Percentiles rank a stretch among this genome's conserved stretches.
Evolutionary conservation across 1,140 invertebrate species (phyloP).

Genomic region (Drosophila orosa): DNA sequence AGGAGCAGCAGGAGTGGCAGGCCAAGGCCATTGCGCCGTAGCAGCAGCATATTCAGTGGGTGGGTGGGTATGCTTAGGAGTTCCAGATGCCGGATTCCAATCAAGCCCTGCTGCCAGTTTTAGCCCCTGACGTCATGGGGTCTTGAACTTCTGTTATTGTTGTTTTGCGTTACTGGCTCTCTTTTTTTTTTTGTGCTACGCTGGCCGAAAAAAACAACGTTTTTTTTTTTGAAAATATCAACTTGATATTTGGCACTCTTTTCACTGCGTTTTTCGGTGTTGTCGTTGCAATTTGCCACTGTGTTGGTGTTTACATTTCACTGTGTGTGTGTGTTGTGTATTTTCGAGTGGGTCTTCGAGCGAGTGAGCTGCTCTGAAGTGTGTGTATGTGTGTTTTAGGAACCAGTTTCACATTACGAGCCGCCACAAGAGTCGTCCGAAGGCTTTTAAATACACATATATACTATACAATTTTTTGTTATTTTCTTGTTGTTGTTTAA

Average conservation of each 20-base stretch:
- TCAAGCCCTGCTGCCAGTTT: slow-evolving; percentile 34
- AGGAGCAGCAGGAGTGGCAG: slow-evolving; percentile 60
- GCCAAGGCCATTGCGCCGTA: slow-evolving; percentile 41
- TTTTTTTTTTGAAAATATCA: no score
- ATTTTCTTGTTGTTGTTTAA: slow-evolving; percentile 38
- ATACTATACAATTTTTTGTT: slow-evolving; percentile 30
- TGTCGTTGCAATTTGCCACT: slow-evolving; percentile 65
- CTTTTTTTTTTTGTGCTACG: slow-evolving; percentile 46
- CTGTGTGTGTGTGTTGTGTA: slow-evolving; percentile 33
- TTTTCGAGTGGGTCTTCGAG: slow-evolving; percentile 34
- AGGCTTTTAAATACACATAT: slow-evolving; percentile 54
- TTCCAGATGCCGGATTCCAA: slow-evolving; percentile 25
- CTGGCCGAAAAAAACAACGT: slow-evolving; percentile 69
- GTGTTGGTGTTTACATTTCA: slow-evolving; percentile 46
- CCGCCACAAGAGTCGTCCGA: slow-evolving; percentile 45
- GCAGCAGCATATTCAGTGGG: slow-evolving; percentile 37
- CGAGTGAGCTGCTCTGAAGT: slow-evolving; percentile 13
- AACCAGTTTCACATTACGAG: slow-evolving; percentile 78
- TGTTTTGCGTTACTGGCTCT: slow-evolving; percentile 11
- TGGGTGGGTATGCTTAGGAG: background rate
- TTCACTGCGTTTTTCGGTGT: slow-evolving; percentile 64
- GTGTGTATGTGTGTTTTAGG: slow-evolving; percentile 46
- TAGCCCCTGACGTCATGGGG: slow-evolving; percentile 65
- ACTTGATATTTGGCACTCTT: slow-evolving; percentile 61
- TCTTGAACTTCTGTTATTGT: slow-evolving; percentile 13